A percentile compares a stretch with the other conserved stretches of the same genome.
Conservation (phyloP, 2,113 vertebrate species). For the Capreolus pygargus region DNA sequence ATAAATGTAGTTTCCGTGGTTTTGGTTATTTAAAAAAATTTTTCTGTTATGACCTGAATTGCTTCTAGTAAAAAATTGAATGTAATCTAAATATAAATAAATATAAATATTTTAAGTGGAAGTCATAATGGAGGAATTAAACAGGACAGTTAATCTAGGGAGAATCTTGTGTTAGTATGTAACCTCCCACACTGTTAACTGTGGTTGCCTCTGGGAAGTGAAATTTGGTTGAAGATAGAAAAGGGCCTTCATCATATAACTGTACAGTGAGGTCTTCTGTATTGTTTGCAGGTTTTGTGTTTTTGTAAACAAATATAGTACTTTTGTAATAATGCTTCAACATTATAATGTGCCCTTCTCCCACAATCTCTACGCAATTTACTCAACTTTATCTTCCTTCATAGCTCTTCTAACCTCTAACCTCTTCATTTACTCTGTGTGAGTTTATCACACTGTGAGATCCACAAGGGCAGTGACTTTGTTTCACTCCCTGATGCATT, state of each 20-base stretch:
- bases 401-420: not conserved
- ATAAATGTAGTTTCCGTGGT: not conserved
- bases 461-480: not conserved
- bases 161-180: not conserved
- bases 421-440: not conserved
- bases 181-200: not conserved
- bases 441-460: not conserved
- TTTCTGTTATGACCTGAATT: not conserved
- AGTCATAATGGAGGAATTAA: not conserved
- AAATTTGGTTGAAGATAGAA: not conserved
- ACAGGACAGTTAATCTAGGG: not conserved
- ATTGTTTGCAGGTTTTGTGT: not conserved
- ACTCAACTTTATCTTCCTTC: not conserved
- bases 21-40: not conserved
- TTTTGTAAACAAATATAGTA: not conserved
- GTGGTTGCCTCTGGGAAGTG: not conserved
- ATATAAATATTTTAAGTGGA: not conserved
- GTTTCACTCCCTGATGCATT: not conserved
- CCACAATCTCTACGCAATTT: not conserved
- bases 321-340: not conserved
- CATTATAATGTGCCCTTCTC: not conserved
- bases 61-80: not conserved
- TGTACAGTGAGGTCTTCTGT: not conserved
- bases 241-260: not conserved
- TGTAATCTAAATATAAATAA: not conserved